Percentiles rank a stretch among this genome's conserved stretches.
These are phyloP conservation scores for Neogale vison DNA, from an alignment of 2,113 vertebrate species.

Conservation along the genomic window DNA sequence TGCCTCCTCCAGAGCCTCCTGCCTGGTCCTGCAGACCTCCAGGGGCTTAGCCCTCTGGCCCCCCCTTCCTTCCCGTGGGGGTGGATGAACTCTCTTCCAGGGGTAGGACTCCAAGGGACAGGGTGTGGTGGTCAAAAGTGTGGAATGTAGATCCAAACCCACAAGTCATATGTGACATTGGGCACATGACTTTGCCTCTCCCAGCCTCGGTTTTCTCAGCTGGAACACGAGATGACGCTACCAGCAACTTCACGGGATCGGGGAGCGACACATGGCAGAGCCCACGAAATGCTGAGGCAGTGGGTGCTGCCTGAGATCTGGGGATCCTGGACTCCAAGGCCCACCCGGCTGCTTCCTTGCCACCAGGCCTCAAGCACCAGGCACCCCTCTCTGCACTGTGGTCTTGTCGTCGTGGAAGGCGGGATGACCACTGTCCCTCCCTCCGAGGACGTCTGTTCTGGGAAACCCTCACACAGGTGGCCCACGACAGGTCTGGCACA, in stretches of 20 bases:
- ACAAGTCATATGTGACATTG: background rate
- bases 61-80: background rate
- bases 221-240: background rate
- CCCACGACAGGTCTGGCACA: background rate
- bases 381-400: background rate
- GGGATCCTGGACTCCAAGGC: background rate
- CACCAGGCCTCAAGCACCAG: background rate
- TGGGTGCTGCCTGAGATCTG: rapidly evolving
- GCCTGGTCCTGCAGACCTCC: background rate
- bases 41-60: background rate
- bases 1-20: background rate
- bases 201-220: background rate
- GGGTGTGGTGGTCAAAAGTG: background rate
- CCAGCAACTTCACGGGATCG: background rate
- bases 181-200: background rate
- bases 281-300: background rate
- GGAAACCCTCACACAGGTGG: background rate
- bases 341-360: background rate
- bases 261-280: too few species aligned
- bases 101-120: background rate
- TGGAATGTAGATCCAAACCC: background rate
- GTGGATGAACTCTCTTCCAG: background rate
- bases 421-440: rapidly evolving
- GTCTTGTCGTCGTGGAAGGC: background rate
- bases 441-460: background rate